Evolutionary conservation across 2,888 invertebrate genomes (phyloP).

Genomic region (Volucella bombylans): DNA sequence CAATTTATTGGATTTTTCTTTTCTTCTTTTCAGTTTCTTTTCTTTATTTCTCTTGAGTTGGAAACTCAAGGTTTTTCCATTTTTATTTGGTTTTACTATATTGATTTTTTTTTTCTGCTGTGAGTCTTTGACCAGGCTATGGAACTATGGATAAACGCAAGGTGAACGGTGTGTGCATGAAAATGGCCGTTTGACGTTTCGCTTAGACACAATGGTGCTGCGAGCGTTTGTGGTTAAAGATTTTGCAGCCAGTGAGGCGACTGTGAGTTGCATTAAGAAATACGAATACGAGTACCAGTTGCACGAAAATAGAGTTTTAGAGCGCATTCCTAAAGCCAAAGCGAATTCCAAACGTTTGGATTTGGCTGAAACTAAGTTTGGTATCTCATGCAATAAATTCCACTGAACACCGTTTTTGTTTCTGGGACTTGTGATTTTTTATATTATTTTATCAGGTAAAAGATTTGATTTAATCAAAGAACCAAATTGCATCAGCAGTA

Average conservation of each 20-base stretch:
- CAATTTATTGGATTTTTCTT: conserved; percentile 66
- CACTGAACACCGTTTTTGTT: conserved; percentile 2
- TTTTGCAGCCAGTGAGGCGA: conserved; percentile 64
- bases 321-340: conserved; percentile 52
- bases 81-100: too few species aligned
- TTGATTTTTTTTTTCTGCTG: conserved; percentile 37
- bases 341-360: conserved; percentile 51
- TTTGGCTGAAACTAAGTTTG: conserved; percentile 37
- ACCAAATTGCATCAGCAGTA: conserved; percentile 59
- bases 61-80: conserved; percentile 52
- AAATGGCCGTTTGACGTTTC: conserved; percentile 59
- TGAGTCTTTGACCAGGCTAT: conserved; percentile 46
- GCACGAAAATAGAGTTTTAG: conserved; percentile 42
- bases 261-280: conserved; percentile 53
- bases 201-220: conserved; percentile 55
- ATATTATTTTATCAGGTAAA: conserved; percentile 7
- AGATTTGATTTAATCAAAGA: conserved; percentile 56
- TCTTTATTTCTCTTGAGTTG: background rate
- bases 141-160: conserved; percentile 42
- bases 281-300: conserved; percentile 12
- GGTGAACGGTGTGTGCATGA: conserved; percentile 56
- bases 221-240: conserved; percentile 6
- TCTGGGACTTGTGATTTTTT: conserved; percentile 1
- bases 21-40: background rate
- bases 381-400: conserved; percentile 33